These are phyloP conservation scores for Microplitis manilae DNA, from an alignment of 2,888 invertebrate species.

Conservation along the genomic window DNA sequence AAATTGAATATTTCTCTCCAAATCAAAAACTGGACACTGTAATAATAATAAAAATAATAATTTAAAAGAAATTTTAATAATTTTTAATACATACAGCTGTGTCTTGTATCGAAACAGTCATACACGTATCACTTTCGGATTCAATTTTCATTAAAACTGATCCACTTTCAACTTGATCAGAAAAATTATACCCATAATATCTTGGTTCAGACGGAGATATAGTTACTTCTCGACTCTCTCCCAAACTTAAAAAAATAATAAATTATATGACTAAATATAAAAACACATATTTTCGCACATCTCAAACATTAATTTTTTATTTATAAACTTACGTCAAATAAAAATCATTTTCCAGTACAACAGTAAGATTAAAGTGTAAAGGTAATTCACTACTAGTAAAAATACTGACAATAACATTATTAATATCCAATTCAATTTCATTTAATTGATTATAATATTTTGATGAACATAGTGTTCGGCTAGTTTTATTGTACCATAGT, in stretches of 20 bases:
- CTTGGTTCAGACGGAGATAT: slow-evolving; percentile 76
- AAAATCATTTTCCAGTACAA: slow-evolving; percentile 77
- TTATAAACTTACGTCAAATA: slow-evolving; percentile 67
- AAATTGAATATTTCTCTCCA: slow-evolving; percentile 83
- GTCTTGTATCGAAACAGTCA: slow-evolving; percentile 86
- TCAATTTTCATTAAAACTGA: slow-evolving; percentile 78
- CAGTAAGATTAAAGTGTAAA: slow-evolving; percentile 73
- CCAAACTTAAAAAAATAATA: slow-evolving; percentile 51
- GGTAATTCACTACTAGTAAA: slow-evolving; percentile 76
- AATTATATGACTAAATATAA: slow-evolving; percentile 25
- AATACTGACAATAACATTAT: slow-evolving; percentile 78
- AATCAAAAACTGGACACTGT: slow-evolving; percentile 89
- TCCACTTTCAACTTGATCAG: slow-evolving; percentile 68
- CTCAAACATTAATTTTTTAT: too few species aligned
- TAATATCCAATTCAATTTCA: slow-evolving; percentile 53
- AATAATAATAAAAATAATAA: slow-evolving; percentile 5
- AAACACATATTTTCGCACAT: background rate
- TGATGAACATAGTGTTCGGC: slow-evolving; percentile 77
- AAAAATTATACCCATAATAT: slow-evolving; percentile 77
- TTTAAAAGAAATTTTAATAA: slow-evolving; percentile 19
- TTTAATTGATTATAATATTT: slow-evolving; percentile 70
- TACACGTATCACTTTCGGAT: slow-evolving; percentile 80
- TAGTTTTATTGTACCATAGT: slow-evolving; percentile 60
- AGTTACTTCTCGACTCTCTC: slow-evolving; percentile 50
- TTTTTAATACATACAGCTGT: slow-evolving; percentile 75